Conservation (phyloP, 1,140 invertebrate genomes). For the Mya arenaria region DNA sequence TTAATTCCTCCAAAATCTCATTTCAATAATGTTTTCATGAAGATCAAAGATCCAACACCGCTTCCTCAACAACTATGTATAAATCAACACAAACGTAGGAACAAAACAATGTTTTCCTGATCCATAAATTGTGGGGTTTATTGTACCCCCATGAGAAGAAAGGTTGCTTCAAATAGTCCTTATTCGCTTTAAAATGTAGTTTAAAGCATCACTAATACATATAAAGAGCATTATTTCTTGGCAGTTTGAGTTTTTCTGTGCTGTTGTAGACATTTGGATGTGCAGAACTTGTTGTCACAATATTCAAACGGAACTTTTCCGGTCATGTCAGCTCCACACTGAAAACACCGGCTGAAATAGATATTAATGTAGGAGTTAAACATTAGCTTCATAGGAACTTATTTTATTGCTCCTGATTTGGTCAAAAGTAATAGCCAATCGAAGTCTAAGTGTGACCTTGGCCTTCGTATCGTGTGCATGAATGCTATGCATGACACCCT, state of each 20-base stretch:
- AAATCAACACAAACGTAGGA: no score
- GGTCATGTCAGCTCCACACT: slow-evolving; percentile 87
- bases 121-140: no score
- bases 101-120: no score
- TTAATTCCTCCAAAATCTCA: no score
- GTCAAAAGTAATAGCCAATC: not conserved
- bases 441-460: not conserved
- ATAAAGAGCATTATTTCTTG: slow-evolving; percentile 89
- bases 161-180: no score
- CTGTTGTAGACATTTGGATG: slow-evolving; percentile 88
- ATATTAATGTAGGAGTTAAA: slow-evolving; percentile 6
- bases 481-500: not conserved
- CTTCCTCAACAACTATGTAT: no score
- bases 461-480: no score
- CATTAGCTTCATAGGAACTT: not conserved
- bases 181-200: no score
- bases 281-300: slow-evolving; percentile 89
- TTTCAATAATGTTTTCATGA: no score
- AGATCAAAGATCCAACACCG: no score
- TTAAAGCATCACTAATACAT: slow-evolving; percentile 89
- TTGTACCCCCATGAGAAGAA: no score
- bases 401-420: not conserved
- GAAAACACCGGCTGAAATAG: slow-evolving; percentile 86
- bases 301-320: slow-evolving; percentile 91
- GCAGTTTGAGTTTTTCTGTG: slow-evolving; percentile 86